Conservation (phyloP, 2,113 vertebrate species). For the Pelusios castaneus region DNA sequence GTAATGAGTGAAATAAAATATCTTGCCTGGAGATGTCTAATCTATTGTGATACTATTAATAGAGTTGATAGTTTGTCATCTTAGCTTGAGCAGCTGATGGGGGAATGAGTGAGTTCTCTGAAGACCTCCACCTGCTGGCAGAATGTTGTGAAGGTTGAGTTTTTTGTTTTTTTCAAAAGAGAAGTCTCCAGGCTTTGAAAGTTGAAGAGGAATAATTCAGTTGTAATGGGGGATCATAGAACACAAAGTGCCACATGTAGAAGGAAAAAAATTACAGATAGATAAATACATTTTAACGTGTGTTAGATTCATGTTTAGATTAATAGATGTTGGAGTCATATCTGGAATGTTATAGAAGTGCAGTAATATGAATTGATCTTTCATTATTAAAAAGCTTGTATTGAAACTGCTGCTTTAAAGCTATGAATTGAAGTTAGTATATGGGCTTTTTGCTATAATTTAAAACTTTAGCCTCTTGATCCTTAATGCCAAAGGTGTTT, state of each 20-base stretch:
- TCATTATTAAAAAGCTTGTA: background rate
- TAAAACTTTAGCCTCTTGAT: background rate
- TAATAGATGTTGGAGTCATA: background rate
- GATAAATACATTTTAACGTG: background rate
- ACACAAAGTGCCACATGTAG: background rate
- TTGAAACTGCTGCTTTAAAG: background rate
- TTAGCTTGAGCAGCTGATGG: background rate
- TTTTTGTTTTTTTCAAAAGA: conserved; percentile 35
- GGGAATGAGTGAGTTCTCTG: background rate
- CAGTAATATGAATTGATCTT: background rate
- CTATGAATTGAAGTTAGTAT: background rate
- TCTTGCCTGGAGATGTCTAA: background rate
- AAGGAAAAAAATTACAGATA: background rate
- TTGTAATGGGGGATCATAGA: conserved; percentile 25
- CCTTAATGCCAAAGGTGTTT: background rate
- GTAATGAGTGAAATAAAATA: background rate
- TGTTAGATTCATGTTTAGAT: background rate
- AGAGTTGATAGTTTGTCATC: background rate
- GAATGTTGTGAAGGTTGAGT: background rate
- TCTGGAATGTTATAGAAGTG: background rate
- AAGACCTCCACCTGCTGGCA: background rate
- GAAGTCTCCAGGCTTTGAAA: conserved; percentile 7
- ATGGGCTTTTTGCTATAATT: background rate
- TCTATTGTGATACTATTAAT: background rate
- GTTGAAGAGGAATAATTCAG: background rate